These are phyloP conservation scores for Rhinichthys osculus DNA, from an alignment of 2,797 vertebrate genomes.

Conservation along the genomic window DNA sequence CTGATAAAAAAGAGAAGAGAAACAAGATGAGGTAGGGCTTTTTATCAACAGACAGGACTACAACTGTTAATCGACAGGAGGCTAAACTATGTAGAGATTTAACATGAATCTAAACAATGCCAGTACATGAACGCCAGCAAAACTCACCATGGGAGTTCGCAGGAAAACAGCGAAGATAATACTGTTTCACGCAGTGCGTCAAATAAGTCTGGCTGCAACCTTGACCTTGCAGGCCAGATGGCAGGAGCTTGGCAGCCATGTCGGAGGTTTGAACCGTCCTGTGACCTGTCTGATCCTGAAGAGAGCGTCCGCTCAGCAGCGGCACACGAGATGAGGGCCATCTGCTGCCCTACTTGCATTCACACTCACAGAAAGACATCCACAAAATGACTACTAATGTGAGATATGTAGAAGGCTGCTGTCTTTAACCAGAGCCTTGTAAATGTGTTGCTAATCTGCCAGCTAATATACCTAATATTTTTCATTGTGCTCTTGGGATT, in stretches of 20 bases:
- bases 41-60: conserved; percentile 49
- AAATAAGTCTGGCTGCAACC: conserved; percentile 63
- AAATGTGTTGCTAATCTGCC: conserved; percentile 8
- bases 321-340: conserved; percentile 60
- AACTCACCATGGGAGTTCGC: conserved; percentile 47
- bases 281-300: conserved; percentile 72
- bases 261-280: conserved; percentile 65
- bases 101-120: conserved; percentile 49
- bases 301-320: conserved; percentile 57
- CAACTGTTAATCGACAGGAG: conserved; percentile 59
- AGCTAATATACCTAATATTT: conserved; percentile 32
- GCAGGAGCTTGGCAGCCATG: conserved; percentile 56
- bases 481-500: conserved; percentile 42
- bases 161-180: conserved; percentile 54
- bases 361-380: conserved; percentile 45
- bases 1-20: conserved; percentile 16
- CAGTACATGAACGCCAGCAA: conserved; percentile 52
- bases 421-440: neutral
- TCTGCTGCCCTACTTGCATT: conserved; percentile 66
- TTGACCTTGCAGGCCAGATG: conserved; percentile 66
- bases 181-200: conserved; percentile 59
- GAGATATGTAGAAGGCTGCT: neutral
- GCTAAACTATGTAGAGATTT: conserved; percentile 59
- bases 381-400: neutral
- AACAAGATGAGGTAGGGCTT: conserved; percentile 12